These are phyloP conservation scores for Halcyon smyrnensis DNA, from an alignment of 2,797 vertebrate genomes.

Conservation along the genomic window DNA sequence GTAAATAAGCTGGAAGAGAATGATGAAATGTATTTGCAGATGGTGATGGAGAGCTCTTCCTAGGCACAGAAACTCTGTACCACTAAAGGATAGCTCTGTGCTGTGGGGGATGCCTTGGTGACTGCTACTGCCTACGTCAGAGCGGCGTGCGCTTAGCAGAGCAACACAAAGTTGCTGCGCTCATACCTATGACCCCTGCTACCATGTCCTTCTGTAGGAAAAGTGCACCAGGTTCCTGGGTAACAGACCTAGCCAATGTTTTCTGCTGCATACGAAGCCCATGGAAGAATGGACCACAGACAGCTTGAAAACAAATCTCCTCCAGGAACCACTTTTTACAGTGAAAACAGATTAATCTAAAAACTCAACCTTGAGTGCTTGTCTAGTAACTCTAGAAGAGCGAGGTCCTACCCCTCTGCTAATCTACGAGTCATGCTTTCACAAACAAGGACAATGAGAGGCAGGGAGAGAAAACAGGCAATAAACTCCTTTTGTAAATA, in stretches of 20 bases:
- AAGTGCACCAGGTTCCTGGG: not conserved
- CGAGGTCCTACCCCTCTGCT: not conserved
- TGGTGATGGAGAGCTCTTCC: not conserved
- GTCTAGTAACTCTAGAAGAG: conserved; percentile 38
- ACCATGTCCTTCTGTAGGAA: not conserved
- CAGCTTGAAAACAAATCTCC: conserved; percentile 29
- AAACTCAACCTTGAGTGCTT: not conserved
- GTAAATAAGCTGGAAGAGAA: not conserved
- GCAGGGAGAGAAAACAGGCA: conserved; percentile 33
- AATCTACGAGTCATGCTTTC: conserved; percentile 12
- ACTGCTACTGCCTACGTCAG: rapidly evolving
- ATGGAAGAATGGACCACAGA: not conserved
- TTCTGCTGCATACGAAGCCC: not conserved
- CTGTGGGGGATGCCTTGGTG: not conserved
- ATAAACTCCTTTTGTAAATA: conserved; percentile 47
- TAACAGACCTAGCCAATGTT: not conserved
- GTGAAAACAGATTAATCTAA: conserved; percentile 37
- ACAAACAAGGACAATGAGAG: conserved; percentile 43
- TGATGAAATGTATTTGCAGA: not conserved
- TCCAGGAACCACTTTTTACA: conserved; percentile 23
- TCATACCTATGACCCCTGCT: not conserved
- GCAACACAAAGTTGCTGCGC: rapidly evolving
- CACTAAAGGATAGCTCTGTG: not conserved
- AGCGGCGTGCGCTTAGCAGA: not conserved
- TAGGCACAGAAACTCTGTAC: not conserved